Evolutionary conservation across 2,888 invertebrate genomes (phyloP).

Genomic region (Cephus nigrinus): DNA sequence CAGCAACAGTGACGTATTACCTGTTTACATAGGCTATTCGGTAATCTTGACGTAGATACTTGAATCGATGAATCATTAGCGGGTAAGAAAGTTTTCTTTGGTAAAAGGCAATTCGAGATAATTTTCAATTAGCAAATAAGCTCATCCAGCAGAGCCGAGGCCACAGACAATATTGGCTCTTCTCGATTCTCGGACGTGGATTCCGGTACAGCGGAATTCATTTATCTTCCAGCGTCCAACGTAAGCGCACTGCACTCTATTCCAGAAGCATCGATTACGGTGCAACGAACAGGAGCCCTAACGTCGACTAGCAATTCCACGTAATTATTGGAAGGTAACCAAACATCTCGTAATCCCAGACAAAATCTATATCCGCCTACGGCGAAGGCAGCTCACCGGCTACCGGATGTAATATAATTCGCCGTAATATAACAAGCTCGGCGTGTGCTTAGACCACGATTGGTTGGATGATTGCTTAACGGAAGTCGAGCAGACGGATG

Average conservation of each 20-base stretch:
- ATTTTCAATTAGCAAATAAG: neutral
- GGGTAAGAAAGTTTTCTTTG: neutral
- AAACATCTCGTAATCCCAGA: constrained; percentile 51
- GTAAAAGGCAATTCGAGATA: neutral
- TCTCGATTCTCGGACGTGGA: neutral
- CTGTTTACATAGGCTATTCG: neutral
- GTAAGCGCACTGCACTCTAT: neutral
- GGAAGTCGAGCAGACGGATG: constrained; percentile 41
- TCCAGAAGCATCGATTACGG: neutral
- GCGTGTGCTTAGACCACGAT: constrained; percentile 15
- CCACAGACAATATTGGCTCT: neutral
- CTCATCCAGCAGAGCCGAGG: neutral
- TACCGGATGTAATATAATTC: constrained; percentile 33
- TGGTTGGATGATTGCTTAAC: constrained; percentile 28
- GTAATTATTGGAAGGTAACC: constrained; percentile 50
- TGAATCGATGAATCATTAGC: neutral
- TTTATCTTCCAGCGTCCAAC: neutral
- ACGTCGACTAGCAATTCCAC: constrained; percentile 2
- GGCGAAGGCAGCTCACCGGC: constrained; percentile 9
- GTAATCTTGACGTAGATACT: neutral
- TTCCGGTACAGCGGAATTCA: neutral
- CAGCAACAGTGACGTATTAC: neutral
- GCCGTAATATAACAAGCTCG: constrained; percentile 29
- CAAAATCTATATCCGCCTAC: constrained; percentile 41
- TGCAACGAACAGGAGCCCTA: neutral